Base-by-base conservation (phyloP, 2,888 invertebrate genomes). In the Stramonita haemastoma region DNA sequence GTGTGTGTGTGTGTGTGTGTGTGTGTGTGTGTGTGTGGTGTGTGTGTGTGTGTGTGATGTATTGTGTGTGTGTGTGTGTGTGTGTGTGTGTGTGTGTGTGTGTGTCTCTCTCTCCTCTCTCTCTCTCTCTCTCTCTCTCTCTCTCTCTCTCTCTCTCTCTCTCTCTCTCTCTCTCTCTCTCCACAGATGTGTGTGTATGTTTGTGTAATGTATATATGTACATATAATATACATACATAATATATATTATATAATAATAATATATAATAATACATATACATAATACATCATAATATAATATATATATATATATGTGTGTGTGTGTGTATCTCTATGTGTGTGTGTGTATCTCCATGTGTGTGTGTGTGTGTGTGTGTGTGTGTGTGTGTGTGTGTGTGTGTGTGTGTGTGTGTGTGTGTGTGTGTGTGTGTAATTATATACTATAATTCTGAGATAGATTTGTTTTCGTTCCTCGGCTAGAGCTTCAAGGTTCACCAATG, bases 1-100 rank as follows among this genome's bases (percentile, higher is more conserved):
- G 70, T 70, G 32, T 77, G 77, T 32, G 77, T 77, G 77, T 77
- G 77, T 77, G 32, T 77, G 77, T 77, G 77, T 77, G 77, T 77
- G 77, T 77, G 77, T 32, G 77, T 32, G 77, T 32, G 77, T 77
- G 32, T 77, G 32, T 32, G 77, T 60, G 60, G 60, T 77, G 77
- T 77, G 32, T 77, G 77, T 77, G 77, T 77, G 77, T 77, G 77
- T 77, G 77, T 29, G 36, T 36, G 81, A 6, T 13, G 1, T 17
- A 13, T 17, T 36, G 81, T n/a, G n/a, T n/a, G n/a, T n/a, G n/a
- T n/a, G n/a, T n/a, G n/a, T n/a, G n/a, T n/a, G n/a, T n/a, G n/a
- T 34, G 77, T 29, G 17, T 29, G 77, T 29, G 77, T 79, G 77
- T 79, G 32, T 79, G 32, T 79, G 77, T 79, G 77, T 79, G 77